Conservation (phyloP, 64 coral and sea anemone species). For the Astreopora myriophthalma region DNA sequence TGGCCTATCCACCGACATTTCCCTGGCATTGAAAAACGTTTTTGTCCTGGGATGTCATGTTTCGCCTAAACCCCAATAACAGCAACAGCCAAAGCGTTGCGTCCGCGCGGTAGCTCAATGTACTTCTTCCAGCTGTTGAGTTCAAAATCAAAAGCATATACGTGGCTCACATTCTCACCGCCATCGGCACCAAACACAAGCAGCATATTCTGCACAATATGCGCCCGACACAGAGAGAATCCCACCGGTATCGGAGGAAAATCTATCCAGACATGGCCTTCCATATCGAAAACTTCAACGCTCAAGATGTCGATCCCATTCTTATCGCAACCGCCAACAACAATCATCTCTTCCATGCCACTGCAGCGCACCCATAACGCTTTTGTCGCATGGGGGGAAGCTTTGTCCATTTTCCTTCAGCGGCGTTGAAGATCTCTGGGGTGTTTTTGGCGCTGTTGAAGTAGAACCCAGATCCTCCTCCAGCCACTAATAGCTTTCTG, state of each 20-base stretch:
- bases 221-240: slow-evolving; percentile 72
- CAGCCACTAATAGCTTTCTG: slow-evolving; percentile 69
- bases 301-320: slow-evolving; percentile 69
- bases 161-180: slow-evolving; percentile 2
- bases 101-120: slow-evolving; percentile 57
- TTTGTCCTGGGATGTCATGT: too few relatives aligned
- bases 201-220: slow-evolving; percentile 74
- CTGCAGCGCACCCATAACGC: slow-evolving; percentile 80
- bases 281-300: slow-evolving; percentile 70
- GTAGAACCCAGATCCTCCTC: slow-evolving; percentile 84
- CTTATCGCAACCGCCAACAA: slow-evolving; percentile 83
- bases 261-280: slow-evolving; percentile 52
- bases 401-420: slow-evolving; percentile 79
- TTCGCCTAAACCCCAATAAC: slow-evolving; percentile 61
- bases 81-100: slow-evolving; percentile 69
- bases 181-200: slow-evolving; percentile 84
- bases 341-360: slow-evolving; percentile 62
- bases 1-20: too few relatives aligned
- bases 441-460: slow-evolving; percentile 89
- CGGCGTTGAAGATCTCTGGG: slow-evolving; percentile 74
- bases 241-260: slow-evolving; percentile 60
- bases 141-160: slow-evolving; percentile 79
- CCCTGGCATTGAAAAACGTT: too few relatives aligned
- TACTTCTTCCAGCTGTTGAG: slow-evolving; percentile 65
- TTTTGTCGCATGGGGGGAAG: slow-evolving; percentile 70